phyloP scores from a whole-genome alignment of 2,888 invertebrate genomes.

The Phengaris arion region DNA sequence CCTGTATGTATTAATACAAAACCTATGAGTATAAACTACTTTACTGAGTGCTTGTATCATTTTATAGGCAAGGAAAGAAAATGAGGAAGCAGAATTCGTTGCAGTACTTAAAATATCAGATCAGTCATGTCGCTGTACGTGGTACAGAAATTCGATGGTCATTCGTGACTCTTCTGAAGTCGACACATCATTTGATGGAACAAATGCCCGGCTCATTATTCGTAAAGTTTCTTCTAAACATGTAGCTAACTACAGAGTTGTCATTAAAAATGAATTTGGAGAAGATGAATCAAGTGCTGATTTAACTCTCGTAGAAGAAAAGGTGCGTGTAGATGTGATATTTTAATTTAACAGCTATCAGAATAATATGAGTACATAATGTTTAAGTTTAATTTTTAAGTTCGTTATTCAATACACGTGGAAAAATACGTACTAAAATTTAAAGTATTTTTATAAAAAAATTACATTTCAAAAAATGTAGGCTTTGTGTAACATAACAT shows the following conservation, averaged over 20 bases:
- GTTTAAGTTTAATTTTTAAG: too few relatives aligned
- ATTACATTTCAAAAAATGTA: too few relatives aligned
- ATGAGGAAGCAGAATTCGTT: constrained; percentile 87
- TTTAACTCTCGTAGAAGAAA: constrained; percentile 85
- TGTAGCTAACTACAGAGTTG: constrained; percentile 89
- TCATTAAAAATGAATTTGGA: constrained; percentile 94
- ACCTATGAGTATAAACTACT: background rate
- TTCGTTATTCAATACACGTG: too few relatives aligned
- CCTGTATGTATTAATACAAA: too few relatives aligned
- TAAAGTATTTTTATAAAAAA: too few relatives aligned
- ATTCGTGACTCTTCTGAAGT: constrained; percentile 88
- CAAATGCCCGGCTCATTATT: constrained; percentile 88
- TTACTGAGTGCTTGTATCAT: background rate
- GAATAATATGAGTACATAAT: too few relatives aligned
- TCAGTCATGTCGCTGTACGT: constrained; percentile 88
- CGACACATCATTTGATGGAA: constrained; percentile 90
- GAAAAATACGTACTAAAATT: too few relatives aligned
- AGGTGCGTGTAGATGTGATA: constrained; percentile 51
- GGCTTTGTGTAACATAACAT: too few relatives aligned
- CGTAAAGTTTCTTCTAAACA: constrained; percentile 87
- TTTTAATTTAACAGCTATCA: too few relatives aligned
- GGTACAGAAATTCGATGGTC: constrained; percentile 90
- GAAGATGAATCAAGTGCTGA: constrained; percentile 92
- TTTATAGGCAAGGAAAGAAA: constrained; percentile 68
- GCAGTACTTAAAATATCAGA: constrained; percentile 87